Base-by-base conservation (phyloP, 1,140 invertebrate species). In the Mactra quadrangularis region DNA sequence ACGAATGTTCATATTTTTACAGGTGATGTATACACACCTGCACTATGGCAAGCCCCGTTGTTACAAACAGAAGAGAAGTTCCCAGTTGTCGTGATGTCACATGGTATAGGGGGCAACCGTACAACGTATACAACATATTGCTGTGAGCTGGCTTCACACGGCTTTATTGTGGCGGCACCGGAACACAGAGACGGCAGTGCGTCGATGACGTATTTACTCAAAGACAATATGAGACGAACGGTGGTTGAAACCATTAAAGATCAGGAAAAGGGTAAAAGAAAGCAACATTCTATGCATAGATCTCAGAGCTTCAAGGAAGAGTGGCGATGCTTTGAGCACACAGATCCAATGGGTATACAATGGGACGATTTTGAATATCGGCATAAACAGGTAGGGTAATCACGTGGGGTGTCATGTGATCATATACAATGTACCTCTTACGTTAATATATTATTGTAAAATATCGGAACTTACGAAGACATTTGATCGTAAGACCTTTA, bases 71-170 rank as follows among this genome's bases (percentile, higher is more conserved):
- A 86, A 31, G 87, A 81, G 68, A 92, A 89, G 78, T 94, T 95
- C 83, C 95, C 95, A 45, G 94, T 95, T 11, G 86, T 96, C 33
- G 90, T 96, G 19, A 95, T 96, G 86, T 96, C 95, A 0, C 96
- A 96, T 91, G 96, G 96, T 15, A 92, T 96, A 47, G 95, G 95
- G 25, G 95, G 94, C 0, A 94, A 94, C 86, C 90, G 96, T 77
- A 95, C 95, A 33, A 92, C 95, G 31, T 95, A 95, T 86, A 94
- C 94, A 27, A 93, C 94, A 3, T 93, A 95, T 64, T 95, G 94
- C 86, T 90, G 92, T 47, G 95, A 96, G 74, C 87, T 96, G 52
- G 95, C 96, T 11, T 95, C 95, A 7, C 92, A 95, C 86, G 96
- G 96, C 3, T 96, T 94, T 90, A 89, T 96, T 19, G 95, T 96